Conservation (phyloP, 2,888 invertebrate genomes). For the Agrotis clavis region DNA sequence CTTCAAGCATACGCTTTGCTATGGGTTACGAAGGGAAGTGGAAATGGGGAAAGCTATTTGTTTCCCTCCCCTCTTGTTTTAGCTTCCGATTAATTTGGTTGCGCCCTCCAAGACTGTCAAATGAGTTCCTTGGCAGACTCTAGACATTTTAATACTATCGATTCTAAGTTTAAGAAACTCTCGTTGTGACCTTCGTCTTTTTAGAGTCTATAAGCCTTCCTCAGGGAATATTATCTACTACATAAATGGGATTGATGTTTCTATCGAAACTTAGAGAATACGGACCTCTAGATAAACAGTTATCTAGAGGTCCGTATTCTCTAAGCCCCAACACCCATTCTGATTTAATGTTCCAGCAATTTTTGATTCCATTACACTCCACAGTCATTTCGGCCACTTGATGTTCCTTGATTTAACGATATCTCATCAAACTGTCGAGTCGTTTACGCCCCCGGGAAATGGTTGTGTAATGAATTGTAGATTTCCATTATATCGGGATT, state of each 20-base stretch:
- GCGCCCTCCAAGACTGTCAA: slow-evolving; percentile 13
- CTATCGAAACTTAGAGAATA: no score
- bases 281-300: no score
- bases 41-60: slow-evolving; percentile 16
- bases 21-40: not conserved
- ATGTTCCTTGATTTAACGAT: slow-evolving; percentile 26
- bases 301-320: not conserved
- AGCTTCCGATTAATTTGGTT: slow-evolving; percentile 23
- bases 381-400: slow-evolving; percentile 19
- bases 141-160: slow-evolving; percentile 27
- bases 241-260: not conserved
- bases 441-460: slow-evolving; percentile 25
- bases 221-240: not conserved
- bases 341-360: not conserved
- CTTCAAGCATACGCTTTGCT: not conserved
- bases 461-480: slow-evolving; percentile 33
- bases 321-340: not conserved
- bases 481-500: slow-evolving; percentile 41
- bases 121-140: slow-evolving; percentile 30
- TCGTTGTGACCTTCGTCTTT: not conserved
- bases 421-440: slow-evolving; percentile 15
- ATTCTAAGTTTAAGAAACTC: slow-evolving; percentile 7
- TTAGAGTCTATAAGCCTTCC: not conserved
- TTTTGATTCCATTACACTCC: not conserved
- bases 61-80: slow-evolving; percentile 27